Percentiles rank a stretch among this genome's conserved stretches.
Conservation (phyloP, 2,888 invertebrate species). For the Sesia bembeciformis region DNA sequence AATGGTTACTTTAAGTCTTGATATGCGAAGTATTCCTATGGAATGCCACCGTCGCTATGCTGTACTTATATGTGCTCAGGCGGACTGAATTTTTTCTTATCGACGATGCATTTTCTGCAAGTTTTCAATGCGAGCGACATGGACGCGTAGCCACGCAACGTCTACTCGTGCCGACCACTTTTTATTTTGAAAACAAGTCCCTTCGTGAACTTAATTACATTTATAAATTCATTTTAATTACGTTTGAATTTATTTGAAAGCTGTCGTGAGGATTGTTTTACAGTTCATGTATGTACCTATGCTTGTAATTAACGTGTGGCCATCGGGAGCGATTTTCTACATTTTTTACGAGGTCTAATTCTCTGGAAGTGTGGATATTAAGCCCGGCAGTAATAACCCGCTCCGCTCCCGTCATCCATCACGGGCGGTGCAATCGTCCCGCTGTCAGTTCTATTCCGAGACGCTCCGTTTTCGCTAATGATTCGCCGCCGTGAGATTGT, state of each 20-base stretch:
- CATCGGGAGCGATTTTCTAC: background rate
- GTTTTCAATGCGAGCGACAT: slow-evolving; percentile 58
- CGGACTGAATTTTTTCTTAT: slow-evolving; percentile 72
- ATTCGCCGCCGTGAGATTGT: slow-evolving; percentile 32
- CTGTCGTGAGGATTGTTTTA: background rate
- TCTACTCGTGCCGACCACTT: slow-evolving; percentile 23
- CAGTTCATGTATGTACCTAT: background rate
- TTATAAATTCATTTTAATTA: background rate
- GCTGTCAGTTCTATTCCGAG: slow-evolving; percentile 70
- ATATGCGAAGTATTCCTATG: slow-evolving; percentile 63
- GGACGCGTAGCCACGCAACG: slow-evolving; percentile 29
- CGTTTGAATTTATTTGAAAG: background rate
- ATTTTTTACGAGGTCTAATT: slow-evolving; percentile 17
- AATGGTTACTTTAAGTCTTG: slow-evolving; percentile 71
- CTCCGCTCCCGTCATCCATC: slow-evolving; percentile 58
- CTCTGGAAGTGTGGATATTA: slow-evolving; percentile 39
- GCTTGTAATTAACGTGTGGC: background rate
- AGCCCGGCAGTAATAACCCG: slow-evolving; percentile 52
- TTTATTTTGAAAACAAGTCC: slow-evolving; percentile 6
- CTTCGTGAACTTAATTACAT: background rate
- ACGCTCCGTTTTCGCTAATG: slow-evolving; percentile 69
- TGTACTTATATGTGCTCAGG: slow-evolving; percentile 62
- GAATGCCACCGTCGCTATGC: slow-evolving; percentile 67
- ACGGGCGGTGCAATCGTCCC: slow-evolving; percentile 64
- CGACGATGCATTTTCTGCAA: slow-evolving; percentile 70